Evolutionary conservation across 2,797 vertebrate species (phyloP).

Genomic region (Urosaurus nigricauda): DNA sequence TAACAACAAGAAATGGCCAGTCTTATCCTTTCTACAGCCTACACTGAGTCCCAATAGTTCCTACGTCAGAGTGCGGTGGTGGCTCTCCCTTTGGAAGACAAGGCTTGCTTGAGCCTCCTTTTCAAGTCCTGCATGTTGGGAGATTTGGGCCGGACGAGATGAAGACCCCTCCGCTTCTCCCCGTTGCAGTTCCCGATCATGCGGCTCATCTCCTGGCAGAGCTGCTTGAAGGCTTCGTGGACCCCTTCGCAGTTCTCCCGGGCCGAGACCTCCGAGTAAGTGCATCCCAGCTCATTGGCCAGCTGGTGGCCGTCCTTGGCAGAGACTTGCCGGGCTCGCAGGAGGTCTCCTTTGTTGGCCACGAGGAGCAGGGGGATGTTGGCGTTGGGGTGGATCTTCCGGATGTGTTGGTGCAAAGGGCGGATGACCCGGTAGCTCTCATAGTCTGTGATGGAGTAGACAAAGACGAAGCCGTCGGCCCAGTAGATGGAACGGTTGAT

Average conservation of each 20-base stretch:
- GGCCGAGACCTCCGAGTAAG: slow-evolving; percentile 91
- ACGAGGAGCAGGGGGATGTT: slow-evolving; percentile 92
- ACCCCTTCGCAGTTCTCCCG: slow-evolving; percentile 91
- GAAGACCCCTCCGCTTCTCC: slow-evolving; percentile 90
- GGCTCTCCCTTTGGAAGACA: slow-evolving; percentile 91
- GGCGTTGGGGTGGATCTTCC: slow-evolving; percentile 90
- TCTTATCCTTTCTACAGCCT: neutral
- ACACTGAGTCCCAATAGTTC: accelerated
- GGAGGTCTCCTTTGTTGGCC: slow-evolving; percentile 93
- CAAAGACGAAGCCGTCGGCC: slow-evolving; percentile 93
- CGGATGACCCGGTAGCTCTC: slow-evolving; percentile 90
- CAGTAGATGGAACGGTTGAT: slow-evolving; percentile 93
- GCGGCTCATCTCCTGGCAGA: slow-evolving; percentile 91
- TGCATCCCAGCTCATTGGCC: slow-evolving; percentile 85
- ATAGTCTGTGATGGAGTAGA: slow-evolving; percentile 93
- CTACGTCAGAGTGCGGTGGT: slow-evolving; percentile 80
- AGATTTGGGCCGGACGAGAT: slow-evolving; percentile 91
- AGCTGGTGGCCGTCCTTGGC: slow-evolving; percentile 88
- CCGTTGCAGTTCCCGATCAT: slow-evolving; percentile 87
- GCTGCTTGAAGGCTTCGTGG: slow-evolving; percentile 87
- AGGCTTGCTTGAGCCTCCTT: slow-evolving; percentile 91
- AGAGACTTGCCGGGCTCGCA: slow-evolving; percentile 89
- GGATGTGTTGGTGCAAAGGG: slow-evolving; percentile 90
- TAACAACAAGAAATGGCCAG: too few species aligned
- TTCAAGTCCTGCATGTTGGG: slow-evolving; percentile 97